These are phyloP conservation scores for Drosophila merina DNA, from an alignment of 2,888 invertebrate genomes.

Conservation along the genomic window DNA sequence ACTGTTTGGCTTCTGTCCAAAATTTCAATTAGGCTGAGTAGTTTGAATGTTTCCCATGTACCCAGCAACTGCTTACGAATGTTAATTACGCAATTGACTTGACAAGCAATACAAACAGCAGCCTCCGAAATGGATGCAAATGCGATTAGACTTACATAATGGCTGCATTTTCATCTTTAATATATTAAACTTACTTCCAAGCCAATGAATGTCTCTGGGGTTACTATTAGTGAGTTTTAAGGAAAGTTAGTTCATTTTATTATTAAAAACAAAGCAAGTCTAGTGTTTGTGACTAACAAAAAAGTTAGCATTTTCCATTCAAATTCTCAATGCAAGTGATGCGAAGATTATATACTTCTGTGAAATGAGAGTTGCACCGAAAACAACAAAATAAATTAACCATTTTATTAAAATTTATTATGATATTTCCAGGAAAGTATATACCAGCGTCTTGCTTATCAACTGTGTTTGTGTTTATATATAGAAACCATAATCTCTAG, in stretches of 20 bases:
- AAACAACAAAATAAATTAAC: too few relatives aligned
- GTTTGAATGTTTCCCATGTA: constrained; percentile 4
- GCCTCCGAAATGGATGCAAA: constrained; percentile 28
- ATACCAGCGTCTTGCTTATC: background rate
- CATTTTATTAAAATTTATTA: background rate
- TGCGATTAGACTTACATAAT: constrained; percentile 43
- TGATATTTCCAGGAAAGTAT: background rate
- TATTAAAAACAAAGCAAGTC: background rate
- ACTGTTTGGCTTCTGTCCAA: constrained; percentile 41
- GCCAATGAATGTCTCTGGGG: too few relatives aligned
- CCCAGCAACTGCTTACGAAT: constrained; percentile 45
- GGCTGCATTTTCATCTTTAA: background rate
- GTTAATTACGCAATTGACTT: constrained; percentile 76
- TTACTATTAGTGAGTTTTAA: too few relatives aligned
- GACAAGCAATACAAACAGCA: constrained; percentile 40
- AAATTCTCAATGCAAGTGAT: background rate
- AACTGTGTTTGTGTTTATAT: background rate
- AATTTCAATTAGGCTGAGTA: constrained; percentile 51
- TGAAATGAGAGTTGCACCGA: background rate
- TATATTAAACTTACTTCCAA: too few relatives aligned
- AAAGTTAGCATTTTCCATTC: background rate
- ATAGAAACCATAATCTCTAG: constrained; percentile 6
- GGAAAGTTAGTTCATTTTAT: background rate
- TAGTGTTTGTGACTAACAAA: constrained; percentile 15
- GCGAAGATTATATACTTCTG: background rate